Conservation (phyloP, 2,888 invertebrate genomes). For the Ormyrus rosae region DNA sequence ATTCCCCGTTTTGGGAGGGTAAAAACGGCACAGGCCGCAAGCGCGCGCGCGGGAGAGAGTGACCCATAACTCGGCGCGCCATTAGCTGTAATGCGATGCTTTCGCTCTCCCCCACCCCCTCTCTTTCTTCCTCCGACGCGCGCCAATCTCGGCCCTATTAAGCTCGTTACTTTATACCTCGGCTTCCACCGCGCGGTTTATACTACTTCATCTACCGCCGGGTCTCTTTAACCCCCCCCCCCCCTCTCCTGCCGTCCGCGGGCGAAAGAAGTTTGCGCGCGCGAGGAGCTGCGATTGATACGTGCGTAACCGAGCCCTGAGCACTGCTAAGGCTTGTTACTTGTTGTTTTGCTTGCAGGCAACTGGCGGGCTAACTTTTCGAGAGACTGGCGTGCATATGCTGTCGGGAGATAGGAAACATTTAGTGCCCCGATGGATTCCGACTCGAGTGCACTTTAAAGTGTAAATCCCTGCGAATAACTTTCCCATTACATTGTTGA, state of each 20-base stretch:
- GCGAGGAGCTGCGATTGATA: conserved; percentile 11
- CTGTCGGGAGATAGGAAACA: conserved; percentile 14
- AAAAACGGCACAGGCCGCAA: background rate
- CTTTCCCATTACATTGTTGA: conserved; percentile 11
- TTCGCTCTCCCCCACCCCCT: conserved; percentile 12
- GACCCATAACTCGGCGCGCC: conserved; percentile 49
- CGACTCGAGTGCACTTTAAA: conserved; percentile 21
- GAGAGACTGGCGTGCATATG: conserved; percentile 6
- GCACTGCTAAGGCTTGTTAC: background rate
- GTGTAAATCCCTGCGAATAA: conserved; percentile 20
- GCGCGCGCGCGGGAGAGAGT: conserved; percentile 11
- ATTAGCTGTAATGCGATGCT: conserved; percentile 60
- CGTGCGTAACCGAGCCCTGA: conserved; percentile 1
- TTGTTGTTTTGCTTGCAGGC: background rate
- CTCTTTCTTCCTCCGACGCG: background rate
- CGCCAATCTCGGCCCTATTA: conserved; percentile 60
- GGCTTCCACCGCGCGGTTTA: conserved; percentile 39
- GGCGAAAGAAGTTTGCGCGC: background rate
- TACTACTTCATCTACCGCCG: no score
- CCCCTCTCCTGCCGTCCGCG: background rate
- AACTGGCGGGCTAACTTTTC: conserved; percentile 1
- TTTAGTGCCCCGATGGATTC: conserved; percentile 29
- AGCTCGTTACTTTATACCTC: conserved; percentile 49
- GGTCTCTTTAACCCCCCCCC: no score
- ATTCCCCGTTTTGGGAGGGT: conserved; percentile 42